Percentiles rank a stretch among this genome's conserved stretches.
Conservation (phyloP, 2,888 invertebrate genomes). For the Plebejus argus region DNA sequence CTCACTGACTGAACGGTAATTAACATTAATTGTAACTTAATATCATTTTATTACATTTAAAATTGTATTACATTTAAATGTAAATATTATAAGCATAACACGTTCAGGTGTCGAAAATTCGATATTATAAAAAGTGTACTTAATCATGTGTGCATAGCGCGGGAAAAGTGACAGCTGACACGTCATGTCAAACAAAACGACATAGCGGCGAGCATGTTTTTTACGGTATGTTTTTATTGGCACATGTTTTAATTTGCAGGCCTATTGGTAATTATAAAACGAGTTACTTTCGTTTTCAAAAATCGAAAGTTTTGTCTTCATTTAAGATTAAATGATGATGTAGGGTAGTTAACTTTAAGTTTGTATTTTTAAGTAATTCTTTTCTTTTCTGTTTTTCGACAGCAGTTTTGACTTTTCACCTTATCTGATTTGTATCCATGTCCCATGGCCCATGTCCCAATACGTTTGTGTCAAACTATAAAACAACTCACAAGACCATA, state of each 20-base stretch:
- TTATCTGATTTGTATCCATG: neutral
- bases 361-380: too few relatives aligned
- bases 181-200: conserved; percentile 53
- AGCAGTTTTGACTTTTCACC: neutral
- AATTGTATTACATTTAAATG: neutral
- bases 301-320: neutral
- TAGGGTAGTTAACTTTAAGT: neutral
- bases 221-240: neutral
- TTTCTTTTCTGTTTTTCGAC: neutral
- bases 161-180: conserved; percentile 65
- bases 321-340: neutral
- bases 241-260: conserved; percentile 27
- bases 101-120: conserved; percentile 36
- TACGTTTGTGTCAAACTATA: neutral
- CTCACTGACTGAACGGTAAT: too few relatives aligned
- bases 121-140: conserved; percentile 39
- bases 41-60: too few relatives aligned
- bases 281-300: conserved; percentile 14
- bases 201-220: conserved; percentile 38
- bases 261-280: conserved; percentile 18
- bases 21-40: too few relatives aligned
- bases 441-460: neutral
- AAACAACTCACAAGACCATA: conserved; percentile 6
- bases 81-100: conserved; percentile 28
- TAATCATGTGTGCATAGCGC: conserved; percentile 49